Evolutionary conservation across 2,797 vertebrate genomes (phyloP), one percentile per base, ranked within the genome.

Genomic region (Kryptopterus vitreolus): DNA sequence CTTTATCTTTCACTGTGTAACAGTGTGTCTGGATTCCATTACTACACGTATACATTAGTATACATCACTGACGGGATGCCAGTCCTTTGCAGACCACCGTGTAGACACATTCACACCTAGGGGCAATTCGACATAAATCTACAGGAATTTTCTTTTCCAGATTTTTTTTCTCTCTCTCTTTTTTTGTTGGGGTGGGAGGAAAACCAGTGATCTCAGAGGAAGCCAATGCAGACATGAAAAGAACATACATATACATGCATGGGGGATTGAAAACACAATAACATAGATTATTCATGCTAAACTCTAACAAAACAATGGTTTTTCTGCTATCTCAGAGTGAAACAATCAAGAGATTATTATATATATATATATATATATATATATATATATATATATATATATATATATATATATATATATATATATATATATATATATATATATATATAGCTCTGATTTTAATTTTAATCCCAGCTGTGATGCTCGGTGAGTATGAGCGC

Each of bases 261-360:
- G n/a, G 5, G 43, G 63, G 11, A 24, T 24, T 13, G 9, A 46
- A 66, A 5, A 12, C 33, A 66, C 58, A 72, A 53, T n/a, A 33
- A 2, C 52, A n/a, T n/a, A n/a, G 20, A 38, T 9, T 9, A 31
- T n/a, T 57, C 31, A 79, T 53, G 58, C 65, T n/a, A 31, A 81
- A 71, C 50, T 58, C 59, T 33, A 29, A 79, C 77, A 81, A 76
- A 71, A 73, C 2, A 29, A n/a, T 7, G 16, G 11, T 18, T 46
- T 63, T 46, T 63, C 31, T 85, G 71, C 77, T 22, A 16, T 53
- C 48, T 43, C 10, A 33, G 57, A 2, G 55, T 48, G 26, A n/a
- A 73, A n/a, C n/a, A n/a, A 55, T 63, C 33, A 6, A 35, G 20
- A 72, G 52, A 58, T 43, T 24, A 58, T 15, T 26, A 3, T 43